Conservation (phyloP, 2,888 invertebrate species). For the Machimus rusticus region DNA sequence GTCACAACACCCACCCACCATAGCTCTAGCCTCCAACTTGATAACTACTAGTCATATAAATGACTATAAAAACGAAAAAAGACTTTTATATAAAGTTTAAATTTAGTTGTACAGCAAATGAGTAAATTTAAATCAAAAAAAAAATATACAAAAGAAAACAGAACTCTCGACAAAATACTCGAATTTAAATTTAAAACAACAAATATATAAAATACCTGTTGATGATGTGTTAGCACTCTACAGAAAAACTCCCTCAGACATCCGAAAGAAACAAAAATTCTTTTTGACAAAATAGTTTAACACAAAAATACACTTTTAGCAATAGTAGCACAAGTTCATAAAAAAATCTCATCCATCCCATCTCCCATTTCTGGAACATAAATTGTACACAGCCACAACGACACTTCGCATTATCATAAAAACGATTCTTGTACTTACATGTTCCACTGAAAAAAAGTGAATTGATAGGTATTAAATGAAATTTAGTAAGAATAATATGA, state of each 20-base stretch:
- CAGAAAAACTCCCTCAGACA: constrained; percentile 37
- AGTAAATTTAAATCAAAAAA: too few relatives aligned
- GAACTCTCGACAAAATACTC: not conserved
- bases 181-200: not conserved
- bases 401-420: constrained; percentile 14
- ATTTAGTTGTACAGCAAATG: not conserved
- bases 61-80: not conserved
- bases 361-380: not conserved
- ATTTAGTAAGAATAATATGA: not conserved
- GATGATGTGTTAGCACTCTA: constrained; percentile 37
- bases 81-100: not conserved
- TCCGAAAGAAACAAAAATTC: not conserved
- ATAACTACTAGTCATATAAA: not conserved
- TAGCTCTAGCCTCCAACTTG: constrained; percentile 56
- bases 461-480: not conserved
- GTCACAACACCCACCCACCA: constrained; percentile 51
- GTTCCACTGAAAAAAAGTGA: constrained; percentile 48
- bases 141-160: not conserved
- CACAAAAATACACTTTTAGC: constrained; percentile 12
- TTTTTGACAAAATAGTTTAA: not conserved
- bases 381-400: not conserved
- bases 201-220: constrained; percentile 40
- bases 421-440: constrained; percentile 47
- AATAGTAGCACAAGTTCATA: constrained; percentile 39
- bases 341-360: constrained; percentile 13